Base-by-base conservation (phyloP, 2,797 vertebrate genomes). In the Microcaecilia unicolor region DNA sequence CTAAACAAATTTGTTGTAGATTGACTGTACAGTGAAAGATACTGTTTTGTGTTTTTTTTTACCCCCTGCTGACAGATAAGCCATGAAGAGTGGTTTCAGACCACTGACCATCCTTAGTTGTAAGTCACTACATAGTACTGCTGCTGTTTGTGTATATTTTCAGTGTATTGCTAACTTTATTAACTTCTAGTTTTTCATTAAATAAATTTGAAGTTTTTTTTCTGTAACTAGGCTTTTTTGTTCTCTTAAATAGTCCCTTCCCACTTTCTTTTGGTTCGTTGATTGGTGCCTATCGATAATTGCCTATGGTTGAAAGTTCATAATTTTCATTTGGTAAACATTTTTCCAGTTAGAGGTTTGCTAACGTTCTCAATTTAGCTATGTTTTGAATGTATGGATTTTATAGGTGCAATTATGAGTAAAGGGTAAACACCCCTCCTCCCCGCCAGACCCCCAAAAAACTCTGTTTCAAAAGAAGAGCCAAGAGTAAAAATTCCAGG, bases 131-230 rank as follows among this genome's bases (percentile, higher is more conserved):
- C 77, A 75, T 80, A 83, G 79, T 76, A 77, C 76, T 84, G 83
- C 81, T 86, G 84, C 84, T 84, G 77, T 80, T 85, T 84, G 65
- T 83, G 67, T 84, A 76, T 72, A 74, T 77, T 87, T 77, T 81
- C 72, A 84, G 84, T 86, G 80, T 89, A 81, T 86, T 85, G 91
- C 77, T 84, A 80, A 84, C 85, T 86, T 90, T 83, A 88, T 76
- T 76, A 84, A 86, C 72, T 84, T 84, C 68, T 91, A 88, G 85
- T 93, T 93, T 94, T 91, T 89, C 92, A 94, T 95, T 91, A 88
- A 97, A 98, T 96, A 93, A 98, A 97, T 91, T 77, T 74, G 70
- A 83, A 84, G 91, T 92, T 94, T 85, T n/a, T 93, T 95, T 95
- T 93, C 91, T 91, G 93, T 95, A 94, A 70, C 71, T 78, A 60